These are phyloP conservation scores for Helicoverpa armigera DNA, from an alignment of 1,140 invertebrate genomes.

Conservation along the genomic window DNA sequence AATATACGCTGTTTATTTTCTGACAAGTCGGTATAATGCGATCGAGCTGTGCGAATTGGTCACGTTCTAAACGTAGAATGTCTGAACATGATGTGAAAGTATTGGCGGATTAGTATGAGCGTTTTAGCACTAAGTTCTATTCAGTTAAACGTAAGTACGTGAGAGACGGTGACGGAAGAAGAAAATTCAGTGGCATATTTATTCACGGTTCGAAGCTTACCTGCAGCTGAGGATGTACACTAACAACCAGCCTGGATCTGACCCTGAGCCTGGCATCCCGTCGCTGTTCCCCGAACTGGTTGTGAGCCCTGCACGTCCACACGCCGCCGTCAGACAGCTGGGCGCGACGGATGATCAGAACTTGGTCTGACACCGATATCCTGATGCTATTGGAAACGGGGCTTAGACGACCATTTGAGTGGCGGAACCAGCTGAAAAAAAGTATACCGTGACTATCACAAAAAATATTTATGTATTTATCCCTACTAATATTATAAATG, in stretches of 20 bases:
- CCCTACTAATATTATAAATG: too few species aligned
- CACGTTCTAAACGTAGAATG: neutral
- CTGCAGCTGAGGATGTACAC: conserved; percentile 87
- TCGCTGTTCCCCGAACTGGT: conserved; percentile 88
- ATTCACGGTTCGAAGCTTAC: conserved; percentile 58
- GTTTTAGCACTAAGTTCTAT: too few species aligned
- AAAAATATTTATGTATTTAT: too few species aligned
- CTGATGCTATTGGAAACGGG: conserved; percentile 88
- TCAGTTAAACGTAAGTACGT: too few species aligned
- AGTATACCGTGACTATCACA: too few species aligned
- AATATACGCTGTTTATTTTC: conserved; percentile 35
- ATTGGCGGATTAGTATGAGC: neutral
- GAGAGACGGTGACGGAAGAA: too few species aligned
- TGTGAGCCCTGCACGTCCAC: conserved; percentile 88
- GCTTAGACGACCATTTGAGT: conserved; percentile 87
- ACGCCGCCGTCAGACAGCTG: conserved; percentile 90
- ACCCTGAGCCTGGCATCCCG: conserved; percentile 87
- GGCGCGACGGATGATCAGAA: conserved; percentile 90
- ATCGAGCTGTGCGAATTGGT: neutral
- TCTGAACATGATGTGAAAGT: neutral
- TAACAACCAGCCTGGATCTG: conserved; percentile 86
- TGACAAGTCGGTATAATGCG: conserved; percentile 11
- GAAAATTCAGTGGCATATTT: too few species aligned
- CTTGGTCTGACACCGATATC: conserved; percentile 88
- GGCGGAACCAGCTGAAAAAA: conserved; percentile 88